Conservation (phyloP, 2,797 vertebrate genomes). For the Leuciscus waleckii region DNA sequence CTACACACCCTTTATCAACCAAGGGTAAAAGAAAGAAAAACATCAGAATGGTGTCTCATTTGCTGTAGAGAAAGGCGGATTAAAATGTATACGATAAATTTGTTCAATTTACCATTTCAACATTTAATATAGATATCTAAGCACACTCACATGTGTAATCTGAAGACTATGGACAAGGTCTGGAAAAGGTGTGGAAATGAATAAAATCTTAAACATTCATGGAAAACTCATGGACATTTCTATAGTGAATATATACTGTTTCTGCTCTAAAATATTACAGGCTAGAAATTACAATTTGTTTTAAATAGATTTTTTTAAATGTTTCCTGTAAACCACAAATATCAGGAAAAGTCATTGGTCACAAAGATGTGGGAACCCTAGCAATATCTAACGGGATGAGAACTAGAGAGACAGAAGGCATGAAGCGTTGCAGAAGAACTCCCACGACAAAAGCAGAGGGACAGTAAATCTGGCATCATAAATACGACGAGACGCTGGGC, state of each 20-base stretch:
- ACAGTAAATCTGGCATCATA: conserved; percentile 33
- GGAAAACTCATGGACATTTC: background rate
- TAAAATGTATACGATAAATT: background rate
- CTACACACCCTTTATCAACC: background rate
- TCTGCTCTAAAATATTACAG: conserved; percentile 7
- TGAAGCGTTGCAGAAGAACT: conserved; percentile 16
- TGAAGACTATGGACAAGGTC: background rate
- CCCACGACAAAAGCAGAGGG: conserved; percentile 9
- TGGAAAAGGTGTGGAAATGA: background rate
- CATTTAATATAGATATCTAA: background rate
- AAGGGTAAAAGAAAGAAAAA: background rate
- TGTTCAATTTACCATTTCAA: background rate
- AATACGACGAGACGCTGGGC: conserved; percentile 31
- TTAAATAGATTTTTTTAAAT: background rate
- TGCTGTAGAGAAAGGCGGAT: background rate
- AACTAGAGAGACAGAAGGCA: background rate
- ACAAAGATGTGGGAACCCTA: conserved; percentile 17
- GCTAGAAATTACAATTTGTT: background rate
- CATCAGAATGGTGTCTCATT: background rate
- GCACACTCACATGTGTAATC: conserved; percentile 43
- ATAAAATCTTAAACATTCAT: background rate
- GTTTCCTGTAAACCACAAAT: conserved; percentile 9
- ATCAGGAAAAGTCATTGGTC: background rate
- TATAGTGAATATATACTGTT: background rate
- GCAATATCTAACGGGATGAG: background rate